These are phyloP conservation scores for Archips xylosteana DNA, from an alignment of 2,888 invertebrate genomes.

Conservation along the genomic window DNA sequence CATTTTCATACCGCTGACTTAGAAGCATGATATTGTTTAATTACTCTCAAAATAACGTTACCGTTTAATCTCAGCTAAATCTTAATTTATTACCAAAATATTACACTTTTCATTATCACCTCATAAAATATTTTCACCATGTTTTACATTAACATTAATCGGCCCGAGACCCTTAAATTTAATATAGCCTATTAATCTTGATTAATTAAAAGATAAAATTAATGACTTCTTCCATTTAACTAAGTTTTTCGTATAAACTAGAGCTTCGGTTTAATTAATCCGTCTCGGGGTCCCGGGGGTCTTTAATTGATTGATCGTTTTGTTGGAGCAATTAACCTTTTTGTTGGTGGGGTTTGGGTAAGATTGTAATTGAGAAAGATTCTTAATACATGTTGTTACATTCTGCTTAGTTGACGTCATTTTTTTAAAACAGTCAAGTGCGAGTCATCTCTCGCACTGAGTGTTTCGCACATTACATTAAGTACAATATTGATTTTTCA, in stretches of 20 bases:
- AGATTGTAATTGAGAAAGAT: not conserved
- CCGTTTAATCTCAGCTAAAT: not conserved
- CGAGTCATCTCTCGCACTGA: no score
- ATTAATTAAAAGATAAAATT: conserved; percentile 71
- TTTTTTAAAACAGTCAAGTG: no score
- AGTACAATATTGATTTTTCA: no score
- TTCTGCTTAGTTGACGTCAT: not conserved
- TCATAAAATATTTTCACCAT: not conserved
- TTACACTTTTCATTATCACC: not conserved
- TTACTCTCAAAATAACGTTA: no score
- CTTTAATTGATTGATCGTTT: conserved; percentile 51
- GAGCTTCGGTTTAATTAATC: conserved; percentile 35
- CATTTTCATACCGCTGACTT: no score
- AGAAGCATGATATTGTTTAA: no score
- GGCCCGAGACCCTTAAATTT: conserved; percentile 45
- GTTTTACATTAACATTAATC: conserved; percentile 44
- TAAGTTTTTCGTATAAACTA: conserved; percentile 46
- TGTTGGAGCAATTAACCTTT: conserved; percentile 34
- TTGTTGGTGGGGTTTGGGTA: not conserved
- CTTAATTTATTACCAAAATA: conserved; percentile 11
- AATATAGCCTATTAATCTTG: conserved; percentile 64
- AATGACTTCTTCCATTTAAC: conserved; percentile 63
- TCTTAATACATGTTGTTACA: not conserved
- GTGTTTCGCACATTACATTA: no score
- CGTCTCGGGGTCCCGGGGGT: conserved; percentile 23